Evolutionary conservation across 1,140 invertebrate genomes (phyloP).

Genomic region (Odontomachus brunneus): DNA sequence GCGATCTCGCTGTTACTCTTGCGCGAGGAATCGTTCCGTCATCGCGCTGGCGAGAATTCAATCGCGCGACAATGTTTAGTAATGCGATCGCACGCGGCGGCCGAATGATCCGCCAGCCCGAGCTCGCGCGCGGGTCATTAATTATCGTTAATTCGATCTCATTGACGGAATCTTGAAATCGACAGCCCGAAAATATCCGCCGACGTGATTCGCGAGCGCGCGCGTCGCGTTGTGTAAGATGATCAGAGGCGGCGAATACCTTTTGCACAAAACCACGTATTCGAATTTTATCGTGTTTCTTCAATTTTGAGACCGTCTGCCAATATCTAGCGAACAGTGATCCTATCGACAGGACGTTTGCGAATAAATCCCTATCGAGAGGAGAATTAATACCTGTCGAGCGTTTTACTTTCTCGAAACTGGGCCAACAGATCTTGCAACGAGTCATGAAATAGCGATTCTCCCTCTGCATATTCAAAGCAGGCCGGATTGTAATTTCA

Average conservation of each 20-base stretch:
- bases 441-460: slow-evolving; percentile 48
- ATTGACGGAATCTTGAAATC: slow-evolving; percentile 12
- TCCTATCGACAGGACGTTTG: slow-evolving; percentile 56
- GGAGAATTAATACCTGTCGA: slow-evolving; percentile 57
- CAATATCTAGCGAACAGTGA: slow-evolving; percentile 50
- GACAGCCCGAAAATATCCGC: neutral
- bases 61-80: no score
- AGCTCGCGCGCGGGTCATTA: neutral
- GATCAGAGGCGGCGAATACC: slow-evolving; percentile 39
- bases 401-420: slow-evolving; percentile 55
- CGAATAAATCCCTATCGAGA: slow-evolving; percentile 58
- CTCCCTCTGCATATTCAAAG: slow-evolving; percentile 9
- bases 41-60: no score
- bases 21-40: no score
- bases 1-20: no score
- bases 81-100: neutral
- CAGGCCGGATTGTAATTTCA: slow-evolving; percentile 21
- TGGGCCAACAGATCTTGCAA: slow-evolving; percentile 53
- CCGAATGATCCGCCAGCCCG: neutral
- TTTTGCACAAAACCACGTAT: slow-evolving; percentile 22
- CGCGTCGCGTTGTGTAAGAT: neutral
- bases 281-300: slow-evolving; percentile 59
- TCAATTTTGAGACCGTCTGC: slow-evolving; percentile 56
- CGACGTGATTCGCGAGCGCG: neutral
- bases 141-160: slow-evolving; percentile 16